Percentiles rank a stretch among this genome's conserved stretches.
Conservation (phyloP, 2,888 invertebrate genomes). For the Notodonta dromedarius region DNA sequence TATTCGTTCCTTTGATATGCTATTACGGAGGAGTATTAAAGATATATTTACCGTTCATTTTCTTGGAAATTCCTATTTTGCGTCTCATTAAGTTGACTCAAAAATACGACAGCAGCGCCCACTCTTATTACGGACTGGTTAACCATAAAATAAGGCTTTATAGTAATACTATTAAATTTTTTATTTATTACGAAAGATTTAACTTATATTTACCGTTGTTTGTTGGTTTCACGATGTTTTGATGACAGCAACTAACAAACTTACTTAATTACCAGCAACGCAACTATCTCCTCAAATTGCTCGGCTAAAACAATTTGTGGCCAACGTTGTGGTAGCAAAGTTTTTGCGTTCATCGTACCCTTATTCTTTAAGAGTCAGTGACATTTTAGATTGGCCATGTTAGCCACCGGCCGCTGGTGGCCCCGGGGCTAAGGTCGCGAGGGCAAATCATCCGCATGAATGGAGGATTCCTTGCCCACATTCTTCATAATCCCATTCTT, state of each 20-base stretch:
- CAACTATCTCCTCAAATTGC: slow-evolving; percentile 17
- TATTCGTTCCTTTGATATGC: neutral
- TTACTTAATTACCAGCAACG: slow-evolving; percentile 29
- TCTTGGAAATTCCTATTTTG: neutral
- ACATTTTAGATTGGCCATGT: slow-evolving; percentile 4
- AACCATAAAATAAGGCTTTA: too few species aligned
- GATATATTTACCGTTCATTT: neutral
- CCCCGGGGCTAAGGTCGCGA: neutral
- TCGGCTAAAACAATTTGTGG: slow-evolving; percentile 26
- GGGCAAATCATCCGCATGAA: neutral
- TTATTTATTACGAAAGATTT: too few species aligned
- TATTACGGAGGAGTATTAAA: neutral
- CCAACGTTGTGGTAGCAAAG: neutral
- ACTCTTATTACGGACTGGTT: too few species aligned
- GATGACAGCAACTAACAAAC: slow-evolving; percentile 24
- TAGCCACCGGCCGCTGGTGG: neutral
- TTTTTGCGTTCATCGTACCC: slow-evolving; percentile 10
- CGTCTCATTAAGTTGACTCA: neutral
- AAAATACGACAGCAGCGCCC: too few species aligned
- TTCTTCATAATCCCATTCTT: neutral
- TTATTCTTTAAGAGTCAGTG: slow-evolving; percentile 7
- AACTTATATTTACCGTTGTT: too few species aligned
- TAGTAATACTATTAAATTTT: too few species aligned
- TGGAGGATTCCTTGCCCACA: neutral
- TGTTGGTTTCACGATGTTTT: slow-evolving; percentile 8